Evolutionary conservation across 1,140 invertebrate species (phyloP).

Genomic region (Zaprionus tsacasi): DNA sequence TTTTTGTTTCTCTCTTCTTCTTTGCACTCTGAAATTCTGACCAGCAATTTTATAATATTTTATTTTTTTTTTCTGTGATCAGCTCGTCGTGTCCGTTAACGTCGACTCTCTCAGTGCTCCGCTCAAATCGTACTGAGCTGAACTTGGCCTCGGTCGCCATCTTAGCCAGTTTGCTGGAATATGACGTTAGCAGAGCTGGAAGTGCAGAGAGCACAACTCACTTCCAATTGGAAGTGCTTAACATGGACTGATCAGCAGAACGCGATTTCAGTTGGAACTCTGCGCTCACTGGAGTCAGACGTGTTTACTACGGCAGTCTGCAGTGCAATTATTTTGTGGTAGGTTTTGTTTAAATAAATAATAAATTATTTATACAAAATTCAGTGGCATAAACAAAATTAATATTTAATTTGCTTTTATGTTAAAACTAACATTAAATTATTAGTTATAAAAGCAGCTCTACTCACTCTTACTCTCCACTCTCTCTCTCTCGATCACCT

Average conservation of each 20-base stretch:
- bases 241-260: conserved; percentile 26
- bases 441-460: not conserved
- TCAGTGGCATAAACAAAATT: not conserved
- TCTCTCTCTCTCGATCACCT: not conserved
- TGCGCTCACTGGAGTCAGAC: conserved; percentile 65
- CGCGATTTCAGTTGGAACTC: conserved; percentile 68
- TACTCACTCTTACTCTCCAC: not conserved
- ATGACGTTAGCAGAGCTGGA: conserved; percentile 33
- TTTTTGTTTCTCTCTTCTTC: conserved; percentile 6
- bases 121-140: conserved; percentile 74
- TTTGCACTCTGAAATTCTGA: conserved; percentile 13
- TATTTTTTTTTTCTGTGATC: conserved; percentile 32
- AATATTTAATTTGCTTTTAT: not conserved
- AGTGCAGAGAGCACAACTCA: conserved; percentile 33
- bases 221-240: conserved; percentile 50
- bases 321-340: conserved; percentile 11
- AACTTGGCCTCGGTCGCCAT: conserved; percentile 84
- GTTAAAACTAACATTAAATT: not conserved
- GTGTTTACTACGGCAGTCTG: conserved; percentile 47
- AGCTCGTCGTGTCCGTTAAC: conserved; percentile 9
- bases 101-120: conserved; percentile 76
- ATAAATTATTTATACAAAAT: not conserved
- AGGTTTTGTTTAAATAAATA: not conserved
- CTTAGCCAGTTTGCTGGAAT: conserved; percentile 63
- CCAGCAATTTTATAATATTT: conserved; percentile 48